Evolutionary conservation across 2,113 vertebrate species (phyloP).

Genomic region (Calcarius ornatus): DNA sequence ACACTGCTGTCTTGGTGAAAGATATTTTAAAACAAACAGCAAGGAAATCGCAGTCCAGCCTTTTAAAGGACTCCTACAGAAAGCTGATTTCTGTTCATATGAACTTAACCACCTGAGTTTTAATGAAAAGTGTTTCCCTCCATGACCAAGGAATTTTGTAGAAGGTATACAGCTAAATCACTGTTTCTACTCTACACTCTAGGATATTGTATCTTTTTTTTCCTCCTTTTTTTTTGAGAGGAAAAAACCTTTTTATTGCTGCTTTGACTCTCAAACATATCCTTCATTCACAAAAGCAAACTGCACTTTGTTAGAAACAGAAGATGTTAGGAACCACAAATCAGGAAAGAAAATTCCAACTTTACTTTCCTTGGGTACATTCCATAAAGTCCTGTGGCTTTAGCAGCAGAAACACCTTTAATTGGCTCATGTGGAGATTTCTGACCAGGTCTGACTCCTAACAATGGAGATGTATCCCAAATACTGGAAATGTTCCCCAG

Average conservation of each 20-base stretch:
- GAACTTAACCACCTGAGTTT: not conserved
- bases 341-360: not conserved
- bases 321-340: not conserved
- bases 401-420: not conserved
- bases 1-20: not conserved
- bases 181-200: not conserved
- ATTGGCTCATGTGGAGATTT: not conserved
- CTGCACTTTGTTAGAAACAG: not conserved
- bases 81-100: not conserved
- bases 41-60: not conserved
- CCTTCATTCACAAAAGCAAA: not conserved
- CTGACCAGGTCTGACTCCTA: not conserved
- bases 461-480: not conserved
- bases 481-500: not conserved
- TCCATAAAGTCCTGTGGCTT: not conserved
- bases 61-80: not conserved
- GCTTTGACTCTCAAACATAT: not conserved
- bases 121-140: not conserved
- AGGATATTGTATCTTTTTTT: not conserved
- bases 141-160: not conserved
- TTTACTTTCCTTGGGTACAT: not conserved
- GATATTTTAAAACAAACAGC: not conserved
- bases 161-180: not conserved
- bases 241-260: not conserved
- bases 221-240: fast-evolving